phyloP scores from a whole-genome alignment of 2,888 invertebrate species.

The Rhagonycha fulva region DNA sequence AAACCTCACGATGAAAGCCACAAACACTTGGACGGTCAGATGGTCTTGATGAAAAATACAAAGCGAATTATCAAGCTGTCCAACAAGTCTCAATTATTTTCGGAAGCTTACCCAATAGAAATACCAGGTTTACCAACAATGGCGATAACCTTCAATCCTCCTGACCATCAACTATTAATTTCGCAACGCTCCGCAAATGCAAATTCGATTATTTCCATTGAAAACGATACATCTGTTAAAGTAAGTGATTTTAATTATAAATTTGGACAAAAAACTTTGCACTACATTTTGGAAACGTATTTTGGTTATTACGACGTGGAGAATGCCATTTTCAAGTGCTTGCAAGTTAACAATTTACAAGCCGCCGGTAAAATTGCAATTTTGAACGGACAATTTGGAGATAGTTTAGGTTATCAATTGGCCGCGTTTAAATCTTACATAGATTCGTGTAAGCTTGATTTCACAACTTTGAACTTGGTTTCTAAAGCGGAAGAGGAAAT shows the following conservation, averaged over 20 bases:
- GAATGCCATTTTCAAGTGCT: conserved; percentile 48
- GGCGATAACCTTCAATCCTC: conserved; percentile 51
- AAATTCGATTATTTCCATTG: conserved; percentile 34
- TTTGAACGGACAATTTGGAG: conserved; percentile 52
- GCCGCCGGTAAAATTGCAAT: conserved; percentile 53
- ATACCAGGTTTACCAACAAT: conserved; percentile 53
- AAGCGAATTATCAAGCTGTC: conserved; percentile 74
- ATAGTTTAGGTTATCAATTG: conserved; percentile 53
- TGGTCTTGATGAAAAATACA: conserved; percentile 72
- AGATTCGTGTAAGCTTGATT: conserved; percentile 40
- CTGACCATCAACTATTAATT: conserved; percentile 45
- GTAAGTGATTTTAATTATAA: conserved; percentile 32
- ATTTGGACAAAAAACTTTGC: conserved; percentile 50
- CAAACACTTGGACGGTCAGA: conserved; percentile 60
- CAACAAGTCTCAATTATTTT: conserved; percentile 46
- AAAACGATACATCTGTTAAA: conserved; percentile 26
- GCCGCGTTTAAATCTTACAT: conserved; percentile 50
- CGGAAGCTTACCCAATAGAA: conserved; percentile 51
- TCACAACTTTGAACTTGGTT: conserved; percentile 15
- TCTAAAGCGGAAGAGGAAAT: conserved; percentile 8
- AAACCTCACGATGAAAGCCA: conserved; percentile 61
- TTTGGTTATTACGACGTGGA: conserved; percentile 53
- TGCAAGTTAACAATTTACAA: conserved; percentile 50
- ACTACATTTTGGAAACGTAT: conserved; percentile 51
- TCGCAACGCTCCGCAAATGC: conserved; percentile 39